Percentiles rank a stretch among this genome's conserved stretches.
Conservation (phyloP, 2,113 vertebrate species). For the Colinus virginianus region DNA sequence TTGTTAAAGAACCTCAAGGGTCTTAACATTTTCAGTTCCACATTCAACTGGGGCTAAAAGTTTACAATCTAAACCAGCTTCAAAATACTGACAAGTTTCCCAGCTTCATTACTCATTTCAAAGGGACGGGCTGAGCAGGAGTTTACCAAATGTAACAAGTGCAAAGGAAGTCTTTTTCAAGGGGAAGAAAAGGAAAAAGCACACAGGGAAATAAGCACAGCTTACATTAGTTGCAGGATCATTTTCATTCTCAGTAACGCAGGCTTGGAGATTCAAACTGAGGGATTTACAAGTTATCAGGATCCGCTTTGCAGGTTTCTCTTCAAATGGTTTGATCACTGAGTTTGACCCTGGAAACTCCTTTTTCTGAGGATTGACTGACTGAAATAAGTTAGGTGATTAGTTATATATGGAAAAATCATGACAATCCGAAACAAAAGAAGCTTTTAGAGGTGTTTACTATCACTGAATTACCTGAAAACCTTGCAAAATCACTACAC, state of each 20-base stretch:
- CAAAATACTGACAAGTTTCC: background rate
- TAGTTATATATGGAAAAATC: background rate
- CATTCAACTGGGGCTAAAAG: background rate
- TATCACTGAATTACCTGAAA: background rate
- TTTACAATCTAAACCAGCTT: background rate
- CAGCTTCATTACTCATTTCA: background rate
- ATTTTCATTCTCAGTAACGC: conserved; percentile 89
- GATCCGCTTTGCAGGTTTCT: conserved; percentile 90
- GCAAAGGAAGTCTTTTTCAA: background rate
- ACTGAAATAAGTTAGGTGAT: conserved; percentile 72
- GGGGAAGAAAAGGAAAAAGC: background rate
- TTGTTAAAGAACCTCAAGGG: background rate
- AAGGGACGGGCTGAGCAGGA: background rate
- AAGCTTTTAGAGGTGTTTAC: background rate
- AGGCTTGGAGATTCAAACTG: conserved; percentile 91
- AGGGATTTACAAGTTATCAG: conserved; percentile 90
- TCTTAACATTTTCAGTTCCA: background rate
- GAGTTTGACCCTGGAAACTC: conserved; percentile 79
- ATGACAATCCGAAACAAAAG: background rate
- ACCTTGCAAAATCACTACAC: background rate
- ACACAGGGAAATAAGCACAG: background rate
- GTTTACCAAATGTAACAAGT: background rate
- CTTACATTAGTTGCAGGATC: conserved; percentile 92
- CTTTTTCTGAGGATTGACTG: conserved; percentile 83
- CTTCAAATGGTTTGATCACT: conserved; percentile 88